Evolutionary conservation across 2,888 invertebrate species (phyloP), one percentile per base, ranked within the genome.

Genomic region (Phortica magna): DNA sequence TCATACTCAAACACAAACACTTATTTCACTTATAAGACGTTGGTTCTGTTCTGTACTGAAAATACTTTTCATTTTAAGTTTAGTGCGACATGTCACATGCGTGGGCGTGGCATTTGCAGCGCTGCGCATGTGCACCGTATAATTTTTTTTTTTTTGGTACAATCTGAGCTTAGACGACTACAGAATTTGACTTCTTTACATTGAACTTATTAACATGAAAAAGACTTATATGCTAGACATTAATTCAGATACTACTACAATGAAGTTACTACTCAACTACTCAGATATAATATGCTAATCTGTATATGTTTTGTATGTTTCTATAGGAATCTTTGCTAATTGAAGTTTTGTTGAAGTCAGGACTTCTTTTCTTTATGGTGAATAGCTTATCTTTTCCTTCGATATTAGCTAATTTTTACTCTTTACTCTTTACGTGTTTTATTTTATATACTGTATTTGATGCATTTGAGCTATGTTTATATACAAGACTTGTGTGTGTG

Each of bases 131-230:
- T 14, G 48, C 48, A 48, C 48, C 14, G 48, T 48, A 48, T 14
- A 48, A 19, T 7, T 65, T 65, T 80, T 81, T 81, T 5, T 7
- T 65, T 65, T 80, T 81, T 81, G 85, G 81, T 80, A 82, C 78
- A 82, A 67, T 79, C 78, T 79, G 77, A 83, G 82, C 88, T 87
- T 85, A 85, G 76, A 71, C 73, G 61, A 78, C 88, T 85, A 85
- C 74, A 80, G 85, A 85, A 85, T 85, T 85, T 85, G 85, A 85
- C 85, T 88, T 85, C 83, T 85, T 85, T 85, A 78, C 88, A 78
- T 84, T 79, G 81, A 59, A 42, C 61, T 73, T 73, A 61, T 41
- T 57, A 43, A 57, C 55, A 42, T 57, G 48, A 39, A 61, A 61
- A n/a, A 61, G 3, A 22, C 22, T 22, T 59, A 84, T 78, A 84